Evolutionary conservation across 2,888 invertebrate species (phyloP).

Genomic region (Molanna angustata): DNA sequence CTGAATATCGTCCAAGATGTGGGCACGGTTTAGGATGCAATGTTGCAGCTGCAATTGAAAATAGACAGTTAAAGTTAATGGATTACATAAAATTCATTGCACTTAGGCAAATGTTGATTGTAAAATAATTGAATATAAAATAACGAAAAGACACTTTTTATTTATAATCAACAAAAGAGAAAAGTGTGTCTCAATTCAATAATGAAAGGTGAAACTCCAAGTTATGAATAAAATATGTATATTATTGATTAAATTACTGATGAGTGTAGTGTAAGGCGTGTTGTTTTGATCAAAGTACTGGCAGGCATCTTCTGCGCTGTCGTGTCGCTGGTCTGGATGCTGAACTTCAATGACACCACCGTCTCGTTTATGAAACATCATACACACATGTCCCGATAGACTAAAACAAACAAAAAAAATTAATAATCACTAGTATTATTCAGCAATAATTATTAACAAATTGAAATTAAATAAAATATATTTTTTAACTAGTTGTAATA

Average conservation of each 20-base stretch:
- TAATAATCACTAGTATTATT: no score
- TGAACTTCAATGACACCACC: slow-evolving; percentile 71
- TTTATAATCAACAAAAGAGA: no score
- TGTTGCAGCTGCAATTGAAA: slow-evolving; percentile 54
- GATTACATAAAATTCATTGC: no score
- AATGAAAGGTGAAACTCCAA: neutral
- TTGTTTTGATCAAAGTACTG: slow-evolving; percentile 50
- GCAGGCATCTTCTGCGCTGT: slow-evolving; percentile 67
- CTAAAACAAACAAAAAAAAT: slow-evolving; percentile 56
- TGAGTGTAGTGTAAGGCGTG: slow-evolving; percentile 61
- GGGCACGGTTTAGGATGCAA: slow-evolving; percentile 65
- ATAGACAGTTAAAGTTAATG: no score
- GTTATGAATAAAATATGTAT: no score
- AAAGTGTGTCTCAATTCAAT: neutral
- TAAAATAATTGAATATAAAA: no score
- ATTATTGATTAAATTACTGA: no score
- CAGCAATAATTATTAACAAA: no score
- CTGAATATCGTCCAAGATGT: slow-evolving; percentile 64
- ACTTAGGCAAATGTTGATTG: no score
- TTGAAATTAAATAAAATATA: no score
- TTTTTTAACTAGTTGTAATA: no score
- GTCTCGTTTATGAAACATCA: slow-evolving; percentile 69
- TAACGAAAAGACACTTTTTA: no score
- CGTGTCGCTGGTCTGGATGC: slow-evolving; percentile 56
- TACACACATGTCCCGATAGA: slow-evolving; percentile 76